Evolutionary conservation across 2,113 vertebrate genomes (phyloP), one percentile per base, ranked within the genome.

Genomic region (Carettochelys insculpta): DNA sequence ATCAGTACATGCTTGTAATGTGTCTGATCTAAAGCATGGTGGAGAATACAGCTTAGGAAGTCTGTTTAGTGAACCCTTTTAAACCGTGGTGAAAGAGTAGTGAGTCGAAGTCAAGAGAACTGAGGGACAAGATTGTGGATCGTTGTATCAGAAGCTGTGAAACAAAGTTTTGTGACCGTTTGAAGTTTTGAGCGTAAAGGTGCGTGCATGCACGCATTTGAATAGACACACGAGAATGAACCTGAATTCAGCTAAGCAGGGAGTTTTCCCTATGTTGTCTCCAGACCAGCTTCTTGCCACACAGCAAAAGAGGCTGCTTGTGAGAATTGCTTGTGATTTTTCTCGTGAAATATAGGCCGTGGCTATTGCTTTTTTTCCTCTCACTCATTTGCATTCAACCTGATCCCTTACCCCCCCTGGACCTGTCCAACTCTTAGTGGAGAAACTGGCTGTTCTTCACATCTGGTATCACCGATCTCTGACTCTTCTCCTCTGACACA

Each of bases 201-300:
- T 77, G 27, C 0, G 1, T 77, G 80, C 81, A 48, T 51, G 22
- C 52, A n/a, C n/a, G n/a, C n/a, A n/a, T n/a, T n/a, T 0, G 1
- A 50, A 27, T 58, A 11, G 6, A 14, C 7, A 19, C 34, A 10
- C 20, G 17, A 34, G 61, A 65, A 19, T 65, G n/a, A 65, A 65
- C 61, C 61, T 10, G 61, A n/a, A 20, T n/a, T 65, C 34, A 65
- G 34, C 19, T 38, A 11, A 68, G 38, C 1, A 2, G 51, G 13
- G n/a, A 19, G 20, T 65, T 88, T 53, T 47, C 83, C 24, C 65
- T 48, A 76, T 50, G 90, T 38, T 65, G 47, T 4, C 5, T 20
- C n/a, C 43, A 29, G 34, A 38, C 34, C 43, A 80, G 2, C 78
- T 61, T 80, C 76, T 80, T 80, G 34, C 22, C 48, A 7, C 14